Percentiles rank a stretch among this genome's conserved stretches.
Evolutionary conservation across 2,888 invertebrate species (phyloP).

Genomic region (Drosophila nigritarsus): DNA sequence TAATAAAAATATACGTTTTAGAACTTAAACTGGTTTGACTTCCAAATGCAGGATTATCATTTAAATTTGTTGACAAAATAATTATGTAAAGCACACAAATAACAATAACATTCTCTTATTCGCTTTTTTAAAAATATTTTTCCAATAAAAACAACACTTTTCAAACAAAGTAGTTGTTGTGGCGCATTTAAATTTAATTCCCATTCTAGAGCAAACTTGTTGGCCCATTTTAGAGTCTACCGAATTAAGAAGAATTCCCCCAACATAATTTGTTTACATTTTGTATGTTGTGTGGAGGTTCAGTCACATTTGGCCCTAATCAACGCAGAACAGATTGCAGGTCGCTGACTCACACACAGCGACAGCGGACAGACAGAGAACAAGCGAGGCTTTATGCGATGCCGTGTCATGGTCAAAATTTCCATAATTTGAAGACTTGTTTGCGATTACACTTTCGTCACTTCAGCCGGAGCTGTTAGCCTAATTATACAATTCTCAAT

Average conservation of each 20-base stretch:
- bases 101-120: background rate
- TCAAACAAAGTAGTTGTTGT: background rate
- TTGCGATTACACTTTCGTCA: conserved; percentile 74
- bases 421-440: conserved; percentile 60
- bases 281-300: conserved; percentile 42
- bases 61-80: background rate
- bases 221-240: conserved; percentile 30
- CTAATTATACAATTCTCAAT: conserved; percentile 73
- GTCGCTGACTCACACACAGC: conserved; percentile 57
- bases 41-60: background rate
- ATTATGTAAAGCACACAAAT: background rate
- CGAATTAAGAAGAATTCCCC: conserved; percentile 5
- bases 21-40: background rate
- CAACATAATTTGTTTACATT: conserved; percentile 61
- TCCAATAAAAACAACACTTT: background rate
- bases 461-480: conserved; percentile 67
- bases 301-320: conserved; percentile 76
- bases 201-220: conserved; percentile 23
- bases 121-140: background rate
- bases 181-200: conserved; percentile 7
- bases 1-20: background rate
- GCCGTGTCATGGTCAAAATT: conserved; percentile 73
- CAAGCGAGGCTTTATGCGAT: conserved; percentile 43
- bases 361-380: conserved; percentile 4
- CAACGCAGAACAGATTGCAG: conserved; percentile 66